Evolutionary conservation across 2,888 invertebrate genomes (phyloP), one percentile per base, ranked within the genome.

Genomic region (Erannis defoliaria): DNA sequence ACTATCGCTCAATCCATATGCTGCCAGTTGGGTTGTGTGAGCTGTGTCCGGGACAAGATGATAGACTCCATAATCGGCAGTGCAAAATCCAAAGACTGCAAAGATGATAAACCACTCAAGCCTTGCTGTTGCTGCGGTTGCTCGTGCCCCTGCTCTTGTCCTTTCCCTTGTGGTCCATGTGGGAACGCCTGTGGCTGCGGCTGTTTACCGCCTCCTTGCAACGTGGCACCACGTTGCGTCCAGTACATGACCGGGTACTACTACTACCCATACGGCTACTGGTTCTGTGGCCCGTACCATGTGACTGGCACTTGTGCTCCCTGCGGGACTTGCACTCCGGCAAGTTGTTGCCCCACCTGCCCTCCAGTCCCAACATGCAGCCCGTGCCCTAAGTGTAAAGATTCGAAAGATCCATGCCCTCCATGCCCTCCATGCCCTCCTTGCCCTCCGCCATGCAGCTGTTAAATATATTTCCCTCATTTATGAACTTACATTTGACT

Each of bases 241-340:
- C 88, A 88, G 45, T 85, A 83, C 64, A 87, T 89, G 85, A 84
- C 84, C 5, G 89, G 89, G 1, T 89, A 90, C 68, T 89, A 87
- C 64, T 89, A 89, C 64, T 90, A 90, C 53, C 89, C 89, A 0
- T 89, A 90, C 53, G 90, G 89, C 1, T 82, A 76, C 42, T 90
- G 90, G 90, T 88, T 88, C 66, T 88, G 89, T 49, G 89, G 90
- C 0, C 89, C 90, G 0, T 89, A 89, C 66, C 88, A 89, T 51
- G 85, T 86, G 0, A 43, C 71, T 0, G 87, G 85, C 4, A 76
- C 76, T 1, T 86, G 88, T 57, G 48, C 62, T 10, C 85, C 85
- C 0, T 68, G 75, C 43, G 49, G 70, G 0, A 69, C 74, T 0
- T 75, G 75, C 38, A 66, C 68, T 5, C 67, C 63, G 0, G 18